Evolutionary conservation across 2,113 vertebrate species (phyloP), one percentile per base, ranked within the genome.

Genomic region (Rhagologus leucostigma): DNA sequence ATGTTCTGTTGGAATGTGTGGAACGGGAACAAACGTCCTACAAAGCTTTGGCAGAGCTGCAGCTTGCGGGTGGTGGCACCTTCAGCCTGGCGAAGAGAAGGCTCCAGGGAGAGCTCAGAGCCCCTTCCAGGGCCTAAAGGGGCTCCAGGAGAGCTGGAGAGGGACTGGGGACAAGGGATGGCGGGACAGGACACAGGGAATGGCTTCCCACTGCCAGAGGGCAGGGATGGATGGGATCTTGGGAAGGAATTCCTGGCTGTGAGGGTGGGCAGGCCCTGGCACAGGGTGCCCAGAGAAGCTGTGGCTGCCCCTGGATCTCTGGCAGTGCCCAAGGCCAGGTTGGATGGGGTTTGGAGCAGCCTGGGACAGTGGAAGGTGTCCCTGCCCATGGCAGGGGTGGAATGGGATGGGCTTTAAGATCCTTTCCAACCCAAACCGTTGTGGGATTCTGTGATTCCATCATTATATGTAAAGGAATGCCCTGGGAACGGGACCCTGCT

Each of bases 371-470:
- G 56, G 64, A 0, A 79, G 8, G 20, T 11, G 56, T 49, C 41
- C n/a, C 47, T 78, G 64, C 39, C 37, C 37, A 17, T 6, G 29
- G 64, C 3, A 16, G 10, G 9, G 11, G 0, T 27, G 39, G 29
- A 0, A 30, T 0, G 0, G 24, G 10, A 6, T 47, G 19, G 16
- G 7, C 19, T 78, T 79, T 55, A 10, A 3, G 6, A 6, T 79
- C 44, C 19, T 12, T 70, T 70, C 12, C 24, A 30, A 11, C 4
- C 33, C 42, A 39, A 79, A 55, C 3, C 20, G 4, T 41, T 19
- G 12, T 13, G 17, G 29, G 29, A 29, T 46, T 78, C 15, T 35
- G 16, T 12, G 26, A 33, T 32, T 59, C 33, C 19, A 11, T 8
- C 16, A 44, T 44, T 44, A 32, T 24, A 3, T 11, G 18, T 13